Base-by-base conservation (phyloP, 2,113 vertebrate species). In the Chamaea fasciata region DNA sequence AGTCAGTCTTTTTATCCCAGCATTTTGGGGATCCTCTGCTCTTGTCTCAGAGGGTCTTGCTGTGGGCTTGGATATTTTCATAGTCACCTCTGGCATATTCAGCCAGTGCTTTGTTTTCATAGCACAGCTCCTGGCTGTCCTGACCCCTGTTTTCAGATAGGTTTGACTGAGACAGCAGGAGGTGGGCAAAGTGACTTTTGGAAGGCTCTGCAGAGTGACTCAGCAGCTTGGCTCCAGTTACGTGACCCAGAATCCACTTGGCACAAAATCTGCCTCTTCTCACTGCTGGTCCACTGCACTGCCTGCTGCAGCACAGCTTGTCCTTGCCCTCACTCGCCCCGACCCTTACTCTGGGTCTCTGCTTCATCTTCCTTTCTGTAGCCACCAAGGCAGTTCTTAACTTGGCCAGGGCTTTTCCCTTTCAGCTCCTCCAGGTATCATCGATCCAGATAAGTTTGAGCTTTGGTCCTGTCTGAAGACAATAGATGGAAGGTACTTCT, bases 221-320 rank as follows among this genome's bases (percentile, higher is more conserved):
- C 95, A 96, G 95, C 90, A 93, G 57, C 91, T 95, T 62, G 16
- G 78, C 95, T 95, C 53, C 1, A 0, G 65, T 95, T 97, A 95
- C 76, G 0, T 87, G 93, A 95, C 94, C 95, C 90, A 93, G 92
- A 95, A 91, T 95, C 81, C 93, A 96, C 73, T 93, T 96, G 93
- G 96, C 95, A 97, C 82, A 73, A 80, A 84, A 65, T 39, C 44
- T 56, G 60, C 41, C 42, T 92, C 71, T 64, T 78, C 65, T 90
- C 44, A 20, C 42, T 87, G 78, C 68, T 83, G 37, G 55, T 91
- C 70, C 79, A 59, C 37, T 55, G 77, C 81, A 75, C 65, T 77
- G 60, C 84, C 49, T 81, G 71, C 42, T 67, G 86, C 92, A 82
- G 83, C 71, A 86, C 78, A 64, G 46, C 74, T 76, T 9, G 30